Evolutionary conservation across 2,888 invertebrate genomes (phyloP).

Genomic region (Mythimna impura): DNA sequence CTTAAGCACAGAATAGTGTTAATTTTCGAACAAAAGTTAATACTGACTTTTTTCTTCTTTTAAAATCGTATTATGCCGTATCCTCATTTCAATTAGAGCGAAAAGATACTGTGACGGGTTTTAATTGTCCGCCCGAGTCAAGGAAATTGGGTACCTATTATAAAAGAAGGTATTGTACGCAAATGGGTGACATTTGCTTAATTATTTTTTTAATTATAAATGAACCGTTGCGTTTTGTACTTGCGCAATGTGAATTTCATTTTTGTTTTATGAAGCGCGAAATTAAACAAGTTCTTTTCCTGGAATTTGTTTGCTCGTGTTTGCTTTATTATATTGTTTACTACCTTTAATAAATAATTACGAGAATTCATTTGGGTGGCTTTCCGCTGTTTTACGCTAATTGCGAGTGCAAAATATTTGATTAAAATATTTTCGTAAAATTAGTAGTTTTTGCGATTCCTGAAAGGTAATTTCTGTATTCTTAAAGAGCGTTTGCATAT

Average conservation of each 20-base stretch:
- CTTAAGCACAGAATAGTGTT: conserved; percentile 41
- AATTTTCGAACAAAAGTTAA: conserved; percentile 51
- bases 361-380: too few species aligned
- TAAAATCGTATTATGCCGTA: conserved; percentile 35
- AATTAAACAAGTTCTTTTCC: not conserved
- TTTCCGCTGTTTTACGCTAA: not conserved
- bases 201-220: conserved; percentile 53
- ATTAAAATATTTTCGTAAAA: too few species aligned
- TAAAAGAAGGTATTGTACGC: conserved; percentile 47
- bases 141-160: conserved; percentile 61
- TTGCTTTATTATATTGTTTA: not conserved
- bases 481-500: too few species aligned
- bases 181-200: conserved; percentile 46
- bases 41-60: conserved; percentile 39
- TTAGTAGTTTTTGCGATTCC: too few species aligned
- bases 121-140: conserved; percentile 58
- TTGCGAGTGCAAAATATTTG: too few species aligned
- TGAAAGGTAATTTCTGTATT: too few species aligned
- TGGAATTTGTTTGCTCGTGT: not conserved
- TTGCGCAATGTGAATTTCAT: conserved; percentile 20
- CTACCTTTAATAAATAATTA: too few species aligned
- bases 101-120: conserved; percentile 55
- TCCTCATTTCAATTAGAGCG: conserved; percentile 62
- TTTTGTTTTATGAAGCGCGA: conserved; percentile 17
- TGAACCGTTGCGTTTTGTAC: conserved; percentile 5